A percentile compares a stretch with the other conserved stretches of the same genome.
Conservation (phyloP, 2,797 vertebrate species). For the Sebastes vulpes region DNA sequence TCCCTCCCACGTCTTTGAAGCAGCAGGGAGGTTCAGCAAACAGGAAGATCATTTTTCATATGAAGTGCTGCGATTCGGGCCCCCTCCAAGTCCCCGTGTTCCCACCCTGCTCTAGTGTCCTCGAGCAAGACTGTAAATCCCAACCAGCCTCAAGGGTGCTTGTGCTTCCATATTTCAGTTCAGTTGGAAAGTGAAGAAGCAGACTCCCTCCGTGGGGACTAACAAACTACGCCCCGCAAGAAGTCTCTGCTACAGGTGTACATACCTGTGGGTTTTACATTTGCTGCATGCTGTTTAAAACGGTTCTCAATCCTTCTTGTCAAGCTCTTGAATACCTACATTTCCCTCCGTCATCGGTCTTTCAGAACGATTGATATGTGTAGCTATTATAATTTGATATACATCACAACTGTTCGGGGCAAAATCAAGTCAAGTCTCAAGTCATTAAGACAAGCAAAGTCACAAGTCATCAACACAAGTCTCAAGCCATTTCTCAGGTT, state of each 20-base stretch:
- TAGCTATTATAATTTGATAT: neutral
- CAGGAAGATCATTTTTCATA: constrained; percentile 49
- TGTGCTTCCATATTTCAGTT: constrained; percentile 13
- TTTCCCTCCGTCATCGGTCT: neutral
- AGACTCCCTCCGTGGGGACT: constrained; percentile 4
- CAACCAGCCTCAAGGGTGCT: constrained; percentile 14
- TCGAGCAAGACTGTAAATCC: constrained; percentile 35
- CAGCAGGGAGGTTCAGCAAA: constrained; percentile 27
- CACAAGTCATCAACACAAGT: neutral
- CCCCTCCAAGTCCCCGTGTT: constrained; percentile 12
- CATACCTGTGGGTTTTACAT: neutral
- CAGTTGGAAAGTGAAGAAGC: neutral
- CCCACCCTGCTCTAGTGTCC: constrained; percentile 22
- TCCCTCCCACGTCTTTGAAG: constrained; percentile 25
- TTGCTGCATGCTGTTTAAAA: neutral
- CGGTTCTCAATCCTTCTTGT: neutral
- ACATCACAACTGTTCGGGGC: neutral
- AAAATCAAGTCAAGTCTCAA: neutral
- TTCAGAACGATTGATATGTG: neutral
- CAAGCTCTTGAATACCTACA: neutral
- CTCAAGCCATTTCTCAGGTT: neutral
- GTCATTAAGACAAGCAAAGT: neutral
- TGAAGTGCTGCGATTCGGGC: constrained; percentile 17
- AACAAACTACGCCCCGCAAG: neutral
- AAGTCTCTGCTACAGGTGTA: neutral